Evolutionary conservation across 2,888 invertebrate genomes (phyloP), one percentile per base, ranked within the genome.

Genomic region (Boloria euphrosyne): DNA sequence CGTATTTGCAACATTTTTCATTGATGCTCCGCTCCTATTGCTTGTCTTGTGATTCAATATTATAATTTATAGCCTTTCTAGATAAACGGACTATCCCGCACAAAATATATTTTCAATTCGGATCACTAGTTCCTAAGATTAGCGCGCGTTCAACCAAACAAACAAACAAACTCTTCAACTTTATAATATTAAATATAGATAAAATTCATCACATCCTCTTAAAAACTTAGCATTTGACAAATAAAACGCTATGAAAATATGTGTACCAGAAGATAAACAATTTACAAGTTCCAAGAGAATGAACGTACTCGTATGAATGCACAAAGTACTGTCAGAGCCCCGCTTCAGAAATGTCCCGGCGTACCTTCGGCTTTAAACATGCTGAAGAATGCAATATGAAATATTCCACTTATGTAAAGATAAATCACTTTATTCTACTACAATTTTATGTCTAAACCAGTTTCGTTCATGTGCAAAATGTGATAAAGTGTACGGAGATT

Each of bases 291-390:
- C 14, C 59, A 49, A 49, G 49, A 59, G 59, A 59, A 59, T 49
- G 38, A 50, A 59, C 59, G 49, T n/a, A n/a, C n/a, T n/a, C n/a
- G n/a, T 59, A 59, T 59, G 59, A 59, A 59, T 59, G 59, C 59
- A 50, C 49, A 59, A 59, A 59, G 59, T 47, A 38, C 50, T 59
- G 59, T 59, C 59, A 47, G 59, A 59, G 17, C 59, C 47, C 47
- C 47, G 10, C 49, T 50, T 59, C 31, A 17, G 59, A 38, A 17
- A 49, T 59, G 59, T 59, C 50, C 27, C 59, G 16, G n/a, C 16
- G 50, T 59, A 59, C 50, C 47, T 58, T 46, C 22, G 38, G 47
- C 59, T 50, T 59, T 18, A 59, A 59, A 50, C 38, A 38, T 50
- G 31, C 59, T 49, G 31, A 38, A 38, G 31, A 59, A 59, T 59